These are phyloP conservation scores for Sus cebifrons DNA, from an alignment of 2,797 vertebrate genomes.

Conservation along the genomic window DNA sequence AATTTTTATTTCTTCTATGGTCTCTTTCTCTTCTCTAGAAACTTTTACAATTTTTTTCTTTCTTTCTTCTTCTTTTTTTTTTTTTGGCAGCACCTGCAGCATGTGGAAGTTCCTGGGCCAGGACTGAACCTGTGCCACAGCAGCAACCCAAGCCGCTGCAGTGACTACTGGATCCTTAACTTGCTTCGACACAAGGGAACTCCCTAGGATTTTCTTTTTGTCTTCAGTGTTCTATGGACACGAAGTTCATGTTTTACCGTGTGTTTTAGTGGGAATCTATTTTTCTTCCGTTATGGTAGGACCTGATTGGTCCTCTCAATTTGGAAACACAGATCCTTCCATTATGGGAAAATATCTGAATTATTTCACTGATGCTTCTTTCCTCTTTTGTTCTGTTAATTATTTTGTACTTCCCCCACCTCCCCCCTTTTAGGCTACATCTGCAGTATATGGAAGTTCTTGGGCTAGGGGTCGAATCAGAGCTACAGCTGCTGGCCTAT, in stretches of 20 bases:
- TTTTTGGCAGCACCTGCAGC: too few relatives aligned
- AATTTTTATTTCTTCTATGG: neutral
- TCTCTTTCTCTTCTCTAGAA: neutral
- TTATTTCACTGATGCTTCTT: neutral
- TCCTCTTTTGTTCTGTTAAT: neutral
- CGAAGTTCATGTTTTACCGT: neutral
- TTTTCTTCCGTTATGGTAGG: neutral
- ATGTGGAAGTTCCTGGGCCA: too few relatives aligned
- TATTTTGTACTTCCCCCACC: neutral
- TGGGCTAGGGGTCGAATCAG: too few relatives aligned
- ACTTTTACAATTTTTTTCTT: slow-evolving; percentile 36
- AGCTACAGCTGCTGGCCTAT: too few relatives aligned
- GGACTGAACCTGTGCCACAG: too few relatives aligned
- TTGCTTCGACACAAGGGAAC: too few relatives aligned
- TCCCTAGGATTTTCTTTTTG: slow-evolving; percentile 12
- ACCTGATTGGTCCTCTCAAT: neutral
- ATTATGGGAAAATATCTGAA: neutral
- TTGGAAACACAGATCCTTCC: slow-evolving; percentile 21
- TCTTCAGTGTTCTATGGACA: neutral
- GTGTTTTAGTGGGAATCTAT: slow-evolving; percentile 1
- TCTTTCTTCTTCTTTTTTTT: too few relatives aligned
- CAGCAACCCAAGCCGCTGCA: too few relatives aligned
- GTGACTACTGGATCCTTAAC: too few relatives aligned
- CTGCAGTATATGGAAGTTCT: too few relatives aligned
- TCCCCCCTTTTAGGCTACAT: too few relatives aligned